Base-by-base conservation (phyloP, 2,797 vertebrate species). In the Paedocypris micromegethes region DNA sequence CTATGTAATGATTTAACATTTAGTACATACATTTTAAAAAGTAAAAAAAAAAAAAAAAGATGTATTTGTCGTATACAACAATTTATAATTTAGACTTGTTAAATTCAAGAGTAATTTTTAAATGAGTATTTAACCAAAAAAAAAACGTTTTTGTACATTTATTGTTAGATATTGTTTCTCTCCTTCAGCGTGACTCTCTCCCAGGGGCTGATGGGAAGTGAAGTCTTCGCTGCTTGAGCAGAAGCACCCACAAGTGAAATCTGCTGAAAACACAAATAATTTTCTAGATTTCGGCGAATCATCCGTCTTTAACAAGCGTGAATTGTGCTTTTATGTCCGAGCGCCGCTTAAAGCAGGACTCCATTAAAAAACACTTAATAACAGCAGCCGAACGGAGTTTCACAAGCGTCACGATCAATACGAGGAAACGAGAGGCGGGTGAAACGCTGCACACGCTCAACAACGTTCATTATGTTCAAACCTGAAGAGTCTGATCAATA, bases 361-460 rank as follows among this genome's bases (percentile, higher is more conserved):
- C 78, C 64, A 78, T 79, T 81, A 81, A 80, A 76, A 77, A 76
- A 76, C 76, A 81, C 79, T 81, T 82, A 72, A 80, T 78, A 78
- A 77, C 73, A 74, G 66, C 66, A 75, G 46, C 70, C 69, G 65
- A 64, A 69, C 75, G 70, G 64, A 73, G 75, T 79, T 80, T 75
- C 77, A 74, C 75, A 72, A 76, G 72, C 58, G 66, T 80, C 60
- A 48, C 45, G 78, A 81, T 80, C 78, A 68, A 82, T 82, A 79
- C 9, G 52, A 72, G 75, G 78, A 80, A 80, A 73, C 69, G 41
- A 72, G 8, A 46, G n/a, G 49, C 42, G 9, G 43, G 56, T 59
- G 50, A 72, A 50, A 63, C 41, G 57, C 71, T 66, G 51, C 66
- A 64, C 48, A 60, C 71, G 69, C 56, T 75, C 73, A 79, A 79